These are phyloP conservation scores for Epizoanthus scotinus DNA, from an alignment of 92 coral and sea anemone genomes.

Conservation along the genomic window DNA sequence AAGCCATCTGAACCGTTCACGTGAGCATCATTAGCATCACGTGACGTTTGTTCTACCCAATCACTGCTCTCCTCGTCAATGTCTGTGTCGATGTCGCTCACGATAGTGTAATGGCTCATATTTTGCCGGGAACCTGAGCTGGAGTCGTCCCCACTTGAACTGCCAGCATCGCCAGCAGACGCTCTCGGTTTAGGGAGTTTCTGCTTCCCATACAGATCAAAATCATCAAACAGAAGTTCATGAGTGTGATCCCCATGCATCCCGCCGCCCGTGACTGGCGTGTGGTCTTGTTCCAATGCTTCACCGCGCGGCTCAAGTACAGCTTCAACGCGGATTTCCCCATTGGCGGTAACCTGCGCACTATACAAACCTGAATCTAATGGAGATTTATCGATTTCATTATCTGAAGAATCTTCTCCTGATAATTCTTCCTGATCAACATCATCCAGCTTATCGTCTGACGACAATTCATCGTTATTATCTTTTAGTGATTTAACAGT, in stretches of 20 bases:
- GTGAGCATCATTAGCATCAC: not conserved
- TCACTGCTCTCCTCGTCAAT: slow-evolving; percentile 3
- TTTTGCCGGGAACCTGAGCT: slow-evolving; percentile 26
- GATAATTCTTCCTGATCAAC: slow-evolving; percentile 23
- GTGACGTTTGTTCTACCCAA: slow-evolving; percentile 1
- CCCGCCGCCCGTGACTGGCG: not conserved
- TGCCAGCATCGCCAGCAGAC: slow-evolving; percentile 28
- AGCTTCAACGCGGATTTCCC: slow-evolving; percentile 8
- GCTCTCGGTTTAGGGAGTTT: slow-evolving; percentile 9
- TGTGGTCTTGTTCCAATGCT: not conserved
- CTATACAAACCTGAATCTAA: slow-evolving; percentile 46
- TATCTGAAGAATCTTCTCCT: slow-evolving; percentile 12
- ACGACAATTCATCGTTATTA: not conserved
- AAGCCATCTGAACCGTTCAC: not conserved
- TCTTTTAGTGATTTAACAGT: not conserved
- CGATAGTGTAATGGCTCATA: slow-evolving; percentile 37
- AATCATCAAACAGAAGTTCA: slow-evolving; percentile 68
- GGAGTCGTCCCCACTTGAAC: slow-evolving; percentile 25
- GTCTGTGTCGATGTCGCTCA: slow-evolving; percentile 24
- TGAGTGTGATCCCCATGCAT: slow-evolving; percentile 40
- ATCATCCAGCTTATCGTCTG: not conserved
- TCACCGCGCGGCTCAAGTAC: not conserved
- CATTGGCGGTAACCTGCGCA: slow-evolving; percentile 23
- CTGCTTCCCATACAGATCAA: slow-evolving; percentile 62
- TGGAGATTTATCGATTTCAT: slow-evolving; percentile 22